phyloP scores from a whole-genome alignment of 2,888 invertebrate species.

The Gari tellinella region DNA sequence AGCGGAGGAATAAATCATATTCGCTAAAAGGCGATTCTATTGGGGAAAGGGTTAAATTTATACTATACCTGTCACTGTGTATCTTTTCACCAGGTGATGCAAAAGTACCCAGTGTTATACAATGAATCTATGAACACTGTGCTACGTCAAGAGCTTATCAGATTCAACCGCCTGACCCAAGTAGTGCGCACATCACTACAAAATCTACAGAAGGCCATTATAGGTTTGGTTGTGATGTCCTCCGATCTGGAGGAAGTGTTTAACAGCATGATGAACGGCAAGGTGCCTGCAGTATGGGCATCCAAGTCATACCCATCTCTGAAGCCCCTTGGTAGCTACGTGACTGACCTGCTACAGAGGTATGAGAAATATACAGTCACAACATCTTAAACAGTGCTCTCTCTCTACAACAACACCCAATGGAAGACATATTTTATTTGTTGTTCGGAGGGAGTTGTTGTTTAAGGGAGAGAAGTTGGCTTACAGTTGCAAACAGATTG shows the following conservation, averaged over 20 bases:
- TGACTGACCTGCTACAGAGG: constrained; percentile 88
- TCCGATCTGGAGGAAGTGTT: constrained; percentile 84
- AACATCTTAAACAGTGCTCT: neutral
- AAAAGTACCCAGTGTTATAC: constrained; percentile 84
- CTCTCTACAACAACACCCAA: too few relatives aligned
- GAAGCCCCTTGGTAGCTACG: constrained; percentile 84
- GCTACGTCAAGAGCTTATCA: constrained; percentile 83
- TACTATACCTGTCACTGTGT: too few relatives aligned
- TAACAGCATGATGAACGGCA: constrained; percentile 83
- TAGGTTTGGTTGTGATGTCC: constrained; percentile 84
- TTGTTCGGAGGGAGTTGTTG: too few relatives aligned
- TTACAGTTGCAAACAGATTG: too few relatives aligned
- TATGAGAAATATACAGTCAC: constrained; percentile 36
- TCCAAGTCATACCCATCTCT: constrained; percentile 84
- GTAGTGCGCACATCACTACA: constrained; percentile 82
- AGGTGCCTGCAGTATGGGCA: constrained; percentile 83
- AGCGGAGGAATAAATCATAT: too few relatives aligned
- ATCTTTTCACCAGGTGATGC: too few relatives aligned
- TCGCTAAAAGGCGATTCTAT: too few relatives aligned
- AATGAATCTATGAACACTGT: constrained; percentile 85
- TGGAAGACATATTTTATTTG: too few relatives aligned
- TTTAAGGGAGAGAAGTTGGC: too few relatives aligned
- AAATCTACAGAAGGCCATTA: constrained; percentile 84
- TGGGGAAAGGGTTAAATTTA: too few relatives aligned
- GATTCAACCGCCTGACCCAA: constrained; percentile 82